phyloP scores from a whole-genome alignment of 1,140 invertebrate genomes.

The Lamellibrachia luymesi region DNA sequence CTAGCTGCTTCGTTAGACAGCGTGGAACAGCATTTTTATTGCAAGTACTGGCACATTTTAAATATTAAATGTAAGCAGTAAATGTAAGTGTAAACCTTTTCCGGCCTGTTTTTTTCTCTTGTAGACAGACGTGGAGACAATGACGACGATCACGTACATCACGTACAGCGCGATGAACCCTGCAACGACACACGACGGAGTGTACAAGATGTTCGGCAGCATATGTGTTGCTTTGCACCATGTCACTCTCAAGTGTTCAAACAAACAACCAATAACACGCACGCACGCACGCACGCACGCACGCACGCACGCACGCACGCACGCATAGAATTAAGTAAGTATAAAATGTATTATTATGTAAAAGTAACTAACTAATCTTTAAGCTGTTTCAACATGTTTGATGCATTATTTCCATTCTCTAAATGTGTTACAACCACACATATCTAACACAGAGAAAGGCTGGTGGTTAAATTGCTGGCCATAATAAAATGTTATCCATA shows the following conservation, averaged over 20 bases:
- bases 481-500: too few species aligned
- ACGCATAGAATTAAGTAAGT: neutral
- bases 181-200: conserved; percentile 33
- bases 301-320: neutral
- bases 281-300: too few species aligned
- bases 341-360: too few species aligned
- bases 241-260: too few species aligned
- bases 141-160: conserved; percentile 64
- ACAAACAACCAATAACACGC: too few species aligned
- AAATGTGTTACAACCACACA: too few species aligned
- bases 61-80: neutral
- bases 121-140: conserved; percentile 58
- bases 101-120: conserved; percentile 27
- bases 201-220: neutral
- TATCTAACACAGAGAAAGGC: too few species aligned
- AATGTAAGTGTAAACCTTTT: neutral
- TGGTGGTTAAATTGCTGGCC: too few species aligned
- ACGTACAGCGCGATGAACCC: conserved; percentile 64
- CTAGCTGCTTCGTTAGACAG: neutral
- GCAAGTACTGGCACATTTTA: neutral
- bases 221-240: too few species aligned
- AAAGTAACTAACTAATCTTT: too few species aligned
- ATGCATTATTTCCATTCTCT: neutral
- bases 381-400: too few species aligned
- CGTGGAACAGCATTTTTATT: neutral